Evolutionary conservation across 2,888 invertebrate species (phyloP).

Genomic region (Lycocerus yunnanus): DNA sequence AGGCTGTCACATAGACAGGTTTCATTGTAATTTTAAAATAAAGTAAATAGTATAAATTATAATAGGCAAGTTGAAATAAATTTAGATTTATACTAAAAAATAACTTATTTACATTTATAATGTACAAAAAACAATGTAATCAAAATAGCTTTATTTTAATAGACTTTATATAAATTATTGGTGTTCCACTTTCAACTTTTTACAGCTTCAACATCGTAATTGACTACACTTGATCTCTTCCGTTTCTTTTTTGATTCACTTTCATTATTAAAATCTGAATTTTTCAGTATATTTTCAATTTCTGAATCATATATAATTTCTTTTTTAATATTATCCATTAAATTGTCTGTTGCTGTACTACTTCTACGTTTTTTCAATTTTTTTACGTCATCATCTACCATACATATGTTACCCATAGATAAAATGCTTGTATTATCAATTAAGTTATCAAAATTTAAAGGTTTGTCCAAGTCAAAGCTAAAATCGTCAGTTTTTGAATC

Average conservation of each 20-base stretch:
- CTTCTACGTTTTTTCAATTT: slow-evolving; percentile 7
- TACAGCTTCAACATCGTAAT: background rate
- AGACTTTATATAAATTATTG: too few relatives aligned
- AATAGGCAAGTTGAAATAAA: too few relatives aligned
- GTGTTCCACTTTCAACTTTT: background rate
- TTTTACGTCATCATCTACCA: slow-evolving; percentile 10
- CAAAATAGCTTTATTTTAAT: too few relatives aligned
- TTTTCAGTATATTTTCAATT: background rate
- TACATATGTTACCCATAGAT: background rate
- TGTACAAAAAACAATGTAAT: background rate
- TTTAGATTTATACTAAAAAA: too few relatives aligned
- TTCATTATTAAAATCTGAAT: background rate
- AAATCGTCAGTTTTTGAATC: background rate
- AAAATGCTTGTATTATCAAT: background rate
- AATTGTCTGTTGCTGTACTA: slow-evolving; percentile 23
- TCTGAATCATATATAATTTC: background rate
- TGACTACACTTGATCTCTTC: background rate
- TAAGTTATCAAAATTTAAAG: background rate
- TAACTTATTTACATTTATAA: too few relatives aligned
- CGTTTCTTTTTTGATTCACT: background rate
- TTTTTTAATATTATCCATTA: background rate
- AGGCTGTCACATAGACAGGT: too few relatives aligned
- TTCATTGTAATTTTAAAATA: too few relatives aligned
- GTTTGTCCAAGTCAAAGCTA: background rate
- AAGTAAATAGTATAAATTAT: too few relatives aligned